Conservation (phyloP, 1,140 invertebrate genomes). For the Drosophila obscura region DNA sequence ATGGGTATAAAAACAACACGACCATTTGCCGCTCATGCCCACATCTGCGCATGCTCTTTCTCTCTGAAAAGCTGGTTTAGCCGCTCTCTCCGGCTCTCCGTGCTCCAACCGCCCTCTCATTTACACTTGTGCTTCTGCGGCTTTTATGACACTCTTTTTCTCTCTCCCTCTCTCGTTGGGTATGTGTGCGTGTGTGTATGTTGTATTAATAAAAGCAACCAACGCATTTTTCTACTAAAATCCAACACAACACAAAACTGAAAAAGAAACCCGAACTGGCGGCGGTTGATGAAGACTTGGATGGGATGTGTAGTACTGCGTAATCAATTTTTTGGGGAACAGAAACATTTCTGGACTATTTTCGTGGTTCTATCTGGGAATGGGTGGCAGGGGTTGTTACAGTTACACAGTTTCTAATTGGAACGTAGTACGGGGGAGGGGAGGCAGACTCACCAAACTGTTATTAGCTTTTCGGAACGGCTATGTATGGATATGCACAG, state of each 20-base stretch:
- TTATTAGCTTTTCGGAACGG: constrained; percentile 23
- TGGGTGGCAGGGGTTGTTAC: constrained; percentile 36
- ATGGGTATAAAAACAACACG: too few species aligned
- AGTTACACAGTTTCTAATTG: constrained; percentile 64
- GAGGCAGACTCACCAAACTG: constrained; percentile 63
- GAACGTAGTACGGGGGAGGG: constrained; percentile 27
- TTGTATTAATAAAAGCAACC: constrained; percentile 80
- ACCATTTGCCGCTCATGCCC: constrained; percentile 51
- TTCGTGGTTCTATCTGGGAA: constrained; percentile 37
- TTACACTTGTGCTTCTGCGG: constrained; percentile 56
- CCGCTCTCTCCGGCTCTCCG: constrained; percentile 29
- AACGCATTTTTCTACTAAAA: constrained; percentile 74
- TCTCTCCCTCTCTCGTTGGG: neutral
- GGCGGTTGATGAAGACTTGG: constrained; percentile 24
- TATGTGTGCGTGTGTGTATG: constrained; percentile 40
- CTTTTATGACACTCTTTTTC: constrained; percentile 13
- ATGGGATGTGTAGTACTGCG: constrained; percentile 58
- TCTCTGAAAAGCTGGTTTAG: constrained; percentile 55
- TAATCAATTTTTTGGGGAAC: constrained; percentile 66
- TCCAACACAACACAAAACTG: constrained; percentile 61
- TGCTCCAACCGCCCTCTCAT: constrained; percentile 7
- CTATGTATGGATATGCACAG: constrained; percentile 60
- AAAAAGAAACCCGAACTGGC: constrained; percentile 41
- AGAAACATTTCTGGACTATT: constrained; percentile 54
- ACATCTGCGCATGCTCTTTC: constrained; percentile 54